These are phyloP conservation scores for Sebastiscus tertius DNA, from an alignment of 2,797 vertebrate genomes.

Conservation along the genomic window DNA sequence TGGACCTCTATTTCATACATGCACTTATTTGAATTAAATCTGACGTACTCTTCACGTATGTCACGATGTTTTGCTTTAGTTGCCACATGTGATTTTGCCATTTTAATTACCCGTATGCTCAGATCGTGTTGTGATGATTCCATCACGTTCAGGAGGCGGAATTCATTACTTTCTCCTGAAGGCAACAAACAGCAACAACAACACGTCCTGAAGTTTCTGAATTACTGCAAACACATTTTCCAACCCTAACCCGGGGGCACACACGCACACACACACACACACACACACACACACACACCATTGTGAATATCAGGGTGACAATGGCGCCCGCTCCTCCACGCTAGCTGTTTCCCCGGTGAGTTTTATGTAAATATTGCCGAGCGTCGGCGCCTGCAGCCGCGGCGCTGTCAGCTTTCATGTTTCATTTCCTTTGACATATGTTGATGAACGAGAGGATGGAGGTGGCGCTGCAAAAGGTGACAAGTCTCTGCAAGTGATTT, in stretches of 20 bases:
- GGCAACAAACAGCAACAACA: neutral
- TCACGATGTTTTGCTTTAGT: neutral
- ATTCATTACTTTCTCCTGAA: neutral
- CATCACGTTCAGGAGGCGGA: neutral
- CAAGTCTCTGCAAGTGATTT: neutral
- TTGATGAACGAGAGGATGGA: conserved; percentile 19
- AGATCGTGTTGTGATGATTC: neutral
- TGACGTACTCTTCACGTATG: no score
- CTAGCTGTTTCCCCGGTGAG: conserved; percentile 44
- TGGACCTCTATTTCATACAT: neutral
- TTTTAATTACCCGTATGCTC: neutral
- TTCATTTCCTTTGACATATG: conserved; percentile 62
- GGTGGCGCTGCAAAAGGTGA: conserved; percentile 44
- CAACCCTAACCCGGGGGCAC: neutral
- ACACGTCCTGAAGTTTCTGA: conserved; percentile 27
- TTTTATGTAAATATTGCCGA: conserved; percentile 70
- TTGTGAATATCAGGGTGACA: conserved; percentile 33
- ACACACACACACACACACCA: neutral
- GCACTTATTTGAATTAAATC: neutral
- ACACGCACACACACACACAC: no score
- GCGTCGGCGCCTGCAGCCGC: conserved; percentile 29
- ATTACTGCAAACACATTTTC: conserved; percentile 11
- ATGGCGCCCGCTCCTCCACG: conserved; percentile 11
- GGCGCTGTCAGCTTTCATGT: conserved; percentile 38
- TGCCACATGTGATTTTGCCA: neutral